phyloP scores from a whole-genome alignment of 1,140 invertebrate genomes.

The Araneus ventricosus region DNA sequence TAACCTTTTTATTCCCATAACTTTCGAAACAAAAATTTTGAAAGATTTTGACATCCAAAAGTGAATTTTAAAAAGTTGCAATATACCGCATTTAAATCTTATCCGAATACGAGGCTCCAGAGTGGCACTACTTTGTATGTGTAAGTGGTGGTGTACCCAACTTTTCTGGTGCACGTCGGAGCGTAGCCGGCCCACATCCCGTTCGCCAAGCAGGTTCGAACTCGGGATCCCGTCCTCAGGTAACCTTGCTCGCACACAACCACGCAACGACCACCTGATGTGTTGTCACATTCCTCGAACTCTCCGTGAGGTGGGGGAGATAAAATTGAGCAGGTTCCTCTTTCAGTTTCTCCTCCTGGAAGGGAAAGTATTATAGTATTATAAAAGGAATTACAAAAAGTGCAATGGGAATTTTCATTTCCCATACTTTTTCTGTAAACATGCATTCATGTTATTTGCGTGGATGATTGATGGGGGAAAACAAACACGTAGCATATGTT shows the following conservation, averaged over 20 bases:
- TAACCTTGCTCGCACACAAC: conserved; percentile 80
- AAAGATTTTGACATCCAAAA: neutral
- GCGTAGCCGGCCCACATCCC: conserved; percentile 67
- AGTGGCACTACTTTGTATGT: conserved; percentile 72
- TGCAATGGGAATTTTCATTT: neutral
- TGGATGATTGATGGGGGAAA: no score
- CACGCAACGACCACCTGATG: conserved; percentile 68
- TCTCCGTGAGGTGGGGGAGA: conserved; percentile 76
- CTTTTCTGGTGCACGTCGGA: conserved; percentile 65
- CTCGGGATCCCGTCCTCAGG: conserved; percentile 78
- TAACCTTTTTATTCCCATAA: no score
- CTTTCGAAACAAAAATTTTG: no score
- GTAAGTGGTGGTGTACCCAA: conserved; percentile 77
- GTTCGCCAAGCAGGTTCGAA: conserved; percentile 75
- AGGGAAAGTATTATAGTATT: neutral
- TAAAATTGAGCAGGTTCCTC: conserved; percentile 48
- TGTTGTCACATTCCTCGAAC: conserved; percentile 68
- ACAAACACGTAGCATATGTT: no score
- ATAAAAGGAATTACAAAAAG: neutral
- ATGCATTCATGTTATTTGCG: no score
- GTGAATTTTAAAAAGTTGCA: neutral
- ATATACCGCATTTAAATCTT: neutral
- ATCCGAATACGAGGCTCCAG: conserved; percentile 67
- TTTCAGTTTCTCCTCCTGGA: conserved; percentile 46
- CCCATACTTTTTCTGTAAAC: no score